Base-by-base conservation (phyloP, 2,888 invertebrate species). In the Drosophila stalkeri region DNA sequence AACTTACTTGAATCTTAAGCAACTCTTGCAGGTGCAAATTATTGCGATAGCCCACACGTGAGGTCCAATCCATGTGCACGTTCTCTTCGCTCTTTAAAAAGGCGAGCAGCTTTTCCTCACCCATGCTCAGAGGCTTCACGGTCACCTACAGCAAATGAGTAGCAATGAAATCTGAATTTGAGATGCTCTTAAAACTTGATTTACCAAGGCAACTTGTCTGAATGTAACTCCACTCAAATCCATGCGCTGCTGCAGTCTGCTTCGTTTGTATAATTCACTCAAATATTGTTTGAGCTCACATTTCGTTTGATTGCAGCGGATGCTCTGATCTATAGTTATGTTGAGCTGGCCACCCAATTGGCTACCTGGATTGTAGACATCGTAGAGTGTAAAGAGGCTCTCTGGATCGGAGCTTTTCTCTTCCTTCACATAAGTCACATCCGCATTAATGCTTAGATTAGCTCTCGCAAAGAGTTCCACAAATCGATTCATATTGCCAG, bases 361-460 rank as follows among this genome's bases (percentile, higher is more conserved):
- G 41, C 84, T 87, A 2, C 93, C 93, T 44, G 91, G 91, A 49
- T 93, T 92, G 65, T 92, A 93, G 11, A 92, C 86, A 81, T 93
- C 93, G 52, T 89, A 91, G 12, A 90, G 67, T 0, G 77, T 68
- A 35, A 80, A 88, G 1, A 73, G 20, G 0, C 65, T 66, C 1
- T 54, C 31, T 0, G 5, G 7, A 1, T n/a, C 5, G 0, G 11
- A 14, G 0, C 27, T 49, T 20, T 68, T 46, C 14, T 18, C 37
- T 6, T 47, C 8, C 11, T 65, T 52, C 1, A 86, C 77, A 65
- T 88, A 92, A 1, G 85, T 90, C 3, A 92, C 55, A 64, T 92
- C 89, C 0, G 92, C 86, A 77, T 92, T 90, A 5, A 92, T 61
- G 9, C 90, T 86, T 1, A 93, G 83, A 80, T 91, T 91, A 8